Evolutionary conservation across 2,797 vertebrate genomes (phyloP).

Genomic region (Furcifer pardalis): DNA sequence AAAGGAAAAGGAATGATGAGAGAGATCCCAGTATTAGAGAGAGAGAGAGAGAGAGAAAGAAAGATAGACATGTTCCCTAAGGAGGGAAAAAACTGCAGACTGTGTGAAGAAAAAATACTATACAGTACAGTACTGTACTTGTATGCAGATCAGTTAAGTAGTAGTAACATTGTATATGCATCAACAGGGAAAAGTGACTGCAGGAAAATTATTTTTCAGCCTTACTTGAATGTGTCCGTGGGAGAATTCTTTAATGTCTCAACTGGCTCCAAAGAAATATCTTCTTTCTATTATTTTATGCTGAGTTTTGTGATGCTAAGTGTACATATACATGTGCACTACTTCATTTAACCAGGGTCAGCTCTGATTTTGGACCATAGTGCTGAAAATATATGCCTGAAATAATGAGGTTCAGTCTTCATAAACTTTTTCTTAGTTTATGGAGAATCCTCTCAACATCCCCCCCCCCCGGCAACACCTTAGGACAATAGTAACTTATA

Average conservation of each 20-base stretch:
- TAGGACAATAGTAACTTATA: neutral
- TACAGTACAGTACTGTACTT: no score
- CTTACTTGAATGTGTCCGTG: conserved; percentile 52
- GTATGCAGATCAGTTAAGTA: neutral
- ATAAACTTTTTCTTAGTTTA: neutral
- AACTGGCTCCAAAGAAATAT: conserved; percentile 67
- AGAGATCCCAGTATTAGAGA: neutral
- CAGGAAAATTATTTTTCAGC: conserved; percentile 30
- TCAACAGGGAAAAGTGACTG: neutral
- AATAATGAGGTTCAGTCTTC: neutral
- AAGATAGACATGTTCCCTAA: neutral
- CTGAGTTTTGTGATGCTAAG: conserved; percentile 56
- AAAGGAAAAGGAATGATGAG: conserved; percentile 44
- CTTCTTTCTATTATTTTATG: conserved; percentile 63
- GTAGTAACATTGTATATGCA: neutral
- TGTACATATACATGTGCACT: neutral
- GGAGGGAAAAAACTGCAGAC: neutral
- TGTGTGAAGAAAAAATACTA: neutral
- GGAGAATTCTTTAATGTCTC: conserved; percentile 65
- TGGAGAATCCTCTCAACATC: neutral
- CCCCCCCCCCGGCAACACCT: no score
- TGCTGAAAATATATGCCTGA: neutral
- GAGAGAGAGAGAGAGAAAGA: neutral
- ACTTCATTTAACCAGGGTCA: neutral
- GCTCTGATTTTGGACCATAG: neutral